phyloP scores from a whole-genome alignment of 2,113 vertebrate genomes.

The Phrynocephalus versicolor region DNA sequence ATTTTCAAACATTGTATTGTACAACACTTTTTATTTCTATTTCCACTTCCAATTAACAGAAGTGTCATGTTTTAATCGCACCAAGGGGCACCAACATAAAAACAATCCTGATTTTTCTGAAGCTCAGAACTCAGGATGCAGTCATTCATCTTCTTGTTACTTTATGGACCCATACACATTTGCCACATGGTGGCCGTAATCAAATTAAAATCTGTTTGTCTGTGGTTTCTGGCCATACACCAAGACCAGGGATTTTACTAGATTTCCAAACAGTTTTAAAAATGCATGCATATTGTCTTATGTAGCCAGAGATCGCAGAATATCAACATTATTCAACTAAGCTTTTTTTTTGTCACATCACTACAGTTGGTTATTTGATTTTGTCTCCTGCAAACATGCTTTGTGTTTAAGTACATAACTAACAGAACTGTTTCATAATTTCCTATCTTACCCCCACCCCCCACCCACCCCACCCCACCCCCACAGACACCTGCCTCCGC shows the following conservation, averaged over 20 bases:
- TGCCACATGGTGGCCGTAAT: not conserved
- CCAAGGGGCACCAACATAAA: not conserved
- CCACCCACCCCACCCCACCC: too few species aligned
- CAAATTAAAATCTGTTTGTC: not conserved
- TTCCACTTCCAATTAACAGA: not conserved
- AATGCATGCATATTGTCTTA: not conserved
- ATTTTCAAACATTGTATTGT: not conserved
- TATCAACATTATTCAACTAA: not conserved
- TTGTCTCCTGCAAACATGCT: not conserved
- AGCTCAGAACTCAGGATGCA: not conserved
- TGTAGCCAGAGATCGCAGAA: not conserved
- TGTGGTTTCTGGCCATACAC: not conserved
- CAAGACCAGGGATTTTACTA: not conserved
- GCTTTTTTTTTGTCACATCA: not conserved
- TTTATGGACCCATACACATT: not conserved
- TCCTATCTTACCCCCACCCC: not conserved
- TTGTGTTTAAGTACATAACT: rapidly evolving
- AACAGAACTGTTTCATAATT: not conserved
- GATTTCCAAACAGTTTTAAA: not conserved
- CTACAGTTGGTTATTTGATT: not conserved
- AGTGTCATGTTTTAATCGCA: not conserved
- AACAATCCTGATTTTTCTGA: not conserved
- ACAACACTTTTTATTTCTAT: not conserved
- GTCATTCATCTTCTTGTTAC: not conserved
- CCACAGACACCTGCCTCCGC: not conserved